Conservation (phyloP, 2,797 vertebrate species). For the Craterocephalus amniculus region DNA sequence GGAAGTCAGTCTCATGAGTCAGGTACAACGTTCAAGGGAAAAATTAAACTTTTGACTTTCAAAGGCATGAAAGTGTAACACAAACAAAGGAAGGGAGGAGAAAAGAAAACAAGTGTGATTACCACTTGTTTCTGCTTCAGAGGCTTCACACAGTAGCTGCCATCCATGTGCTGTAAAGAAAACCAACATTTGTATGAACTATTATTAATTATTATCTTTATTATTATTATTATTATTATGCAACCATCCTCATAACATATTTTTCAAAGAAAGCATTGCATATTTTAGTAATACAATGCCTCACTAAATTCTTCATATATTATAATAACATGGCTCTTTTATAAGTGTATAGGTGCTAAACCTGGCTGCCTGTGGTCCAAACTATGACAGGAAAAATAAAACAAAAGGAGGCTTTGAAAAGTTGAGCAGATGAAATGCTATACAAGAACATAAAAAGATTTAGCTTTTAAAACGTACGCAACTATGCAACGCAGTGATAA, state of each 20-base stretch:
- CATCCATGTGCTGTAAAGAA: constrained; percentile 89
- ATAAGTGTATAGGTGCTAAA: background rate
- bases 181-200: constrained; percentile 20
- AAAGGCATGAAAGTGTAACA: constrained; percentile 20
- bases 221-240: background rate
- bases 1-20: constrained; percentile 1
- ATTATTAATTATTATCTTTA: background rate
- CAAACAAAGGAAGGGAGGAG: constrained; percentile 30
- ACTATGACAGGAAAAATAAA: too few relatives aligned
- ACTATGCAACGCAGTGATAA: background rate
- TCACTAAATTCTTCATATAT: background rate
- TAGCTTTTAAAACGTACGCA: background rate
- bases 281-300: background rate
- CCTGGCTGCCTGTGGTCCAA: background rate
- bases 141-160: constrained; percentile 96
- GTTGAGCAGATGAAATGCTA: too few relatives aligned
- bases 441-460: background rate
- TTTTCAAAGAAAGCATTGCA: background rate
- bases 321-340: background rate
- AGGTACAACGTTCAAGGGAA: constrained; percentile 8
- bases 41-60: constrained; percentile 44
- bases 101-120: constrained; percentile 60
- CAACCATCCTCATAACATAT: background rate
- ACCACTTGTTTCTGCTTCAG: constrained; percentile 99
- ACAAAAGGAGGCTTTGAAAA: too few relatives aligned